Evolutionary conservation across 2,797 vertebrate species (phyloP), one percentile per base, ranked within the genome.

Genomic region (Molossus molossus): DNA sequence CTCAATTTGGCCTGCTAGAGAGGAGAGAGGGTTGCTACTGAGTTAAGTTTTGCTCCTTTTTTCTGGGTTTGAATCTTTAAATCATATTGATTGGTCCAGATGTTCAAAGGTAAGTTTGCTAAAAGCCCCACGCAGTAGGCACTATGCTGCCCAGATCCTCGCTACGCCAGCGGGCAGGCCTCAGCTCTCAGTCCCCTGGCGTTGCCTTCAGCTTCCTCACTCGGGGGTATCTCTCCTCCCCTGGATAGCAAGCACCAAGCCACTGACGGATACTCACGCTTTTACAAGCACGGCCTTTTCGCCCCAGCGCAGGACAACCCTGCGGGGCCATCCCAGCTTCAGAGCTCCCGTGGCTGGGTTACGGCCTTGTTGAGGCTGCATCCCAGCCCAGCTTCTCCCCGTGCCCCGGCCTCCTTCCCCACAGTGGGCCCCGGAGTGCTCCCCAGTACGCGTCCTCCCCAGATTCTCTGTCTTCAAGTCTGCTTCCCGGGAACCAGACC

Each of bases 41-140:
- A 75, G 67, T 60, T 89, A 37, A 62, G 4, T 37, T 88, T 93
- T 70, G n/a, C 21, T 67, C 48, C 65, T 55, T 58, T 33, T 20
- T 1, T 64, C 57, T 72, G 7, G 33, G 33, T 50, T 94, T 87
- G 57, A 95, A 27, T 87, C 82, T 72, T 80, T 92, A 55, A 55
- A 2, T 73, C 29, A 48, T 83, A 50, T 90, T 20, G 37, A 62
- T 73, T 29, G 77, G 5, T 64, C 65, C 21, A 33, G 29, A 60
- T n/a, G 25, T 76, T 92, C 40, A 83, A 73, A 72, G 48, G 20
- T n/a, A 57, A 48, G 18, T 86, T 55, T 48, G n/a, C 57, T 79
- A 79, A 80, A 79, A 93, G 58, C 23, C 45, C 67, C 69, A 17
- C 18, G 9, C n/a, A 76, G n/a, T 11, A 57, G 33, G 57, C 37